Evolutionary conservation across 2,797 vertebrate genomes (phyloP), one percentile per base, ranked within the genome.

Genomic region (Tangara arthus): DNA sequence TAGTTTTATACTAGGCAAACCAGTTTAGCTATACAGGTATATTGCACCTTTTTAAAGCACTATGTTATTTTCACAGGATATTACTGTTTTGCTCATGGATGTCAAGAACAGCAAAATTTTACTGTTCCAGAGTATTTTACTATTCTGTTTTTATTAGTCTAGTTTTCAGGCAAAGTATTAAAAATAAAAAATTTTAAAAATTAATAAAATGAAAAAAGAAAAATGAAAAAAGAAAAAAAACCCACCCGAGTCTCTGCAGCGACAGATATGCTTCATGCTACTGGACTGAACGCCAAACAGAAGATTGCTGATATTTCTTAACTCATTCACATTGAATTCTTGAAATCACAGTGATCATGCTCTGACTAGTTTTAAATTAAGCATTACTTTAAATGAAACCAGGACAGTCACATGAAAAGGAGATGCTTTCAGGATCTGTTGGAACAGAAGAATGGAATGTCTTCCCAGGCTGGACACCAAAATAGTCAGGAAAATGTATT

Each of bases 41-140:
- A 97, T 97, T 96, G 98, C 97, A 98, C 98, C 97, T 98, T 98
- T 97, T 98, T 97, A 97, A 98, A 98, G 98, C 97, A 98, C 98
- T 98, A 97, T 95, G 92, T 97, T 97, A 96, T 98, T 98, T 98
- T 97, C 97, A 97, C 97, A 98, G 96, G 97, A 97, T 97, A 92
- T 97, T 97, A 98, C 97, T 97, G 97, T 97, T 98, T 97, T 98
- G 97, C 98, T 98, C 97, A 97, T 97, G 96, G 98, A 98, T 98
- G 97, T 98, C 98, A 98, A 98, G 97, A 98, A 97, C 95, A 97
- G 97, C 96, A 97, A 97, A 96, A 95, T 96, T 97, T 98, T 97
- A 96, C 97, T 98, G 97, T 98, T 98, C 98, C 97, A 98, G 97
- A 98, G 97, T 98, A 98, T 97, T 98, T 98, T 97, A 96, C 97